phyloP scores from a whole-genome alignment of 2,113 vertebrate species.

The Mola mola region DNA sequence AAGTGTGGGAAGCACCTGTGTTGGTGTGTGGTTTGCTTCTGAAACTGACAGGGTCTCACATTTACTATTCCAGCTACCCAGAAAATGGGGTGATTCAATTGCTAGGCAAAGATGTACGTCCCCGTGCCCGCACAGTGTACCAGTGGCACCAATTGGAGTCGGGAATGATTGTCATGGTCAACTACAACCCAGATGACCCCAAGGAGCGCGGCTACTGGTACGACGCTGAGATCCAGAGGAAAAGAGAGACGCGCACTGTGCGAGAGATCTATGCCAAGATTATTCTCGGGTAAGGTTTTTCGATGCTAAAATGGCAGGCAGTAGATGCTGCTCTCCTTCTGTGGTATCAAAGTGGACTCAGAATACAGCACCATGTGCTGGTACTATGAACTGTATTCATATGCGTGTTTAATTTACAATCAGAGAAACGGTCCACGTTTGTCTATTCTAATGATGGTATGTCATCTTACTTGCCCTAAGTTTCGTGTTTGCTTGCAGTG shows the following conservation, averaged over 20 bases:
- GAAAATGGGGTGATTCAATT: slow-evolving; percentile 91
- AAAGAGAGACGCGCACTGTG: slow-evolving; percentile 86
- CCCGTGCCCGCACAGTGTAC: slow-evolving; percentile 87
- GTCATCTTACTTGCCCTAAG: not conserved
- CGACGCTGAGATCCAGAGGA: slow-evolving; percentile 91
- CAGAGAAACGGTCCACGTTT: not conserved
- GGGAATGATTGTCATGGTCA: slow-evolving; percentile 94
- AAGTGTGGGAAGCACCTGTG: slow-evolving; percentile 39
- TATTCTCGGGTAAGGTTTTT: slow-evolving; percentile 87
- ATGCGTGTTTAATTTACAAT: too few relatives aligned
- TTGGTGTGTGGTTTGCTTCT: slow-evolving; percentile 4
- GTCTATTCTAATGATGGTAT: not conserved
- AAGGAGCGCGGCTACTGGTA: slow-evolving; percentile 98
- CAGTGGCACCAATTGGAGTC: slow-evolving; percentile 92
- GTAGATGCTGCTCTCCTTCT: not conserved
- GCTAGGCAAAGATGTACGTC: slow-evolving; percentile 85
- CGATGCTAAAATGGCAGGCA: slow-evolving; percentile 11
- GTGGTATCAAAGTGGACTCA: not conserved
- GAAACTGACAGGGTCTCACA: not conserved
- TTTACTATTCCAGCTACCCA: slow-evolving; percentile 86
- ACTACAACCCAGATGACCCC: slow-evolving; percentile 93
- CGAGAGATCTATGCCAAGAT: slow-evolving; percentile 90
- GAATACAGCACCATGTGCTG: too few relatives aligned
- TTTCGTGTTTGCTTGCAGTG: slow-evolving; percentile 68
- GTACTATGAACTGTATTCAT: too few relatives aligned